These are phyloP conservation scores for Biston stratarius DNA, from an alignment of 2,888 invertebrate genomes.

Conservation along the genomic window DNA sequence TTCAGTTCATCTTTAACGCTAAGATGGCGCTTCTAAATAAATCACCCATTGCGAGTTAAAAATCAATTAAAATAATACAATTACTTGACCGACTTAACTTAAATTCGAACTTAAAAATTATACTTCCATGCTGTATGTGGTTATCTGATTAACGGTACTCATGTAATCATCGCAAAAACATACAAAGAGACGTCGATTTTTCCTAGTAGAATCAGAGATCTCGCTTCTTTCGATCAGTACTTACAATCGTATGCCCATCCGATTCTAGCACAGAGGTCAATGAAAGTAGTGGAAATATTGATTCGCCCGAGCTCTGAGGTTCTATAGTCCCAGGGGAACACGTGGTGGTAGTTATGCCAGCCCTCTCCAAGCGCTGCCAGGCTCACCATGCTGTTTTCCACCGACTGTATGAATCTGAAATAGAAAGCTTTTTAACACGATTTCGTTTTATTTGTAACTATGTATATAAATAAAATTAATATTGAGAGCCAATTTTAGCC, in stretches of 20 bases:
- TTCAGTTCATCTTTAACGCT: too few relatives aligned
- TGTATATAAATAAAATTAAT: not conserved
- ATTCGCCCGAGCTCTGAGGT: slow-evolving; percentile 89
- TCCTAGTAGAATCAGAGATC: too few relatives aligned
- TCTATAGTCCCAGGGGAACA: slow-evolving; percentile 91
- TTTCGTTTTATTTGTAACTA: not conserved
- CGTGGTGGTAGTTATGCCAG: slow-evolving; percentile 95
- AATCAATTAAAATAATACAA: too few relatives aligned
- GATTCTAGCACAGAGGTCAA: slow-evolving; percentile 91
- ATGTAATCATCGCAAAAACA: not conserved
- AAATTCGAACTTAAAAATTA: too few relatives aligned
- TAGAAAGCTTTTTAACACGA: not conserved
- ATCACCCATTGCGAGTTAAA: too few relatives aligned
- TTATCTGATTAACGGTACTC: too few relatives aligned
- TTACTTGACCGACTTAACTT: too few relatives aligned
- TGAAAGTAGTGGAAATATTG: slow-evolving; percentile 93
- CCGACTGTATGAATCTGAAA: slow-evolving; percentile 89
- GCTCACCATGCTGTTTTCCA: slow-evolving; percentile 91
- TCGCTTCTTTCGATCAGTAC: slow-evolving; percentile 46
- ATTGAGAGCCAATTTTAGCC: too few relatives aligned
- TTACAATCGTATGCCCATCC: slow-evolving; percentile 94
- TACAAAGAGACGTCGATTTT: not conserved
- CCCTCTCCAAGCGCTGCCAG: slow-evolving; percentile 92
- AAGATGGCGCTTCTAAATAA: too few relatives aligned
- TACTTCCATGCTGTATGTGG: too few relatives aligned